Base-by-base conservation (phyloP, 30 jellyfish, hydroid and myxozoan species). In the Hydra vulgaris region DNA sequence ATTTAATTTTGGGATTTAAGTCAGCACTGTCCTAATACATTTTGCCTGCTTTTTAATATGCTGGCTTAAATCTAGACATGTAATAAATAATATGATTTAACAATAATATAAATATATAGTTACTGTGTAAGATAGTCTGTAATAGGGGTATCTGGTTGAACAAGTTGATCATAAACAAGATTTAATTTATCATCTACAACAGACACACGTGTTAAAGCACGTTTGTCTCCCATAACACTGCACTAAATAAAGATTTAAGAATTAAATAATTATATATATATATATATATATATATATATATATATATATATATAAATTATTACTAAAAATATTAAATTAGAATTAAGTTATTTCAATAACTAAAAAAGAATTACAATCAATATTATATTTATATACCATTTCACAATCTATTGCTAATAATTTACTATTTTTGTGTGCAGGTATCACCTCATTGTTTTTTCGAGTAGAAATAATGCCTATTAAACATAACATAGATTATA, bases 351-450 rank as follows among this genome's bases (percentile, higher is more conserved):
- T n/a, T n/a, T n/a, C n/a, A n/a, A n/a, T 40, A 40, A 40, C 12
- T 12, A 12, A 12, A 40, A 40, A 40, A 40, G 12, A 40, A 5
- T 3, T 3, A 40, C 61, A 40, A 40, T 3, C 61, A 3, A 40
- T 40, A 40, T 3, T 40, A 40, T 12, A 40, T 40, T 12, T 40
- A 40, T 80, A 8, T 67, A 89, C 96, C 96, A 89, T 89, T 84
- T 89, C 96, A 84, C 96, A 89, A 52, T 89, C 96, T 26, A 89
- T 81, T 18, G 96, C 95, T 72, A 89, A 84, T 84, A 89, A 66
- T 53, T 82, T 77, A 26, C 95, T 71, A 1, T 71, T 68, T 8
- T 70, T 84, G 52, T 75, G 27, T 15, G 72, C 73, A 27, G 53
- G 17, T 12, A 76, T 20, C 27, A 23, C 86, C 54, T 72, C 87